Evolutionary conservation across 2,113 vertebrate species (phyloP).

Genomic region (Stigmatopora argus): DNA sequence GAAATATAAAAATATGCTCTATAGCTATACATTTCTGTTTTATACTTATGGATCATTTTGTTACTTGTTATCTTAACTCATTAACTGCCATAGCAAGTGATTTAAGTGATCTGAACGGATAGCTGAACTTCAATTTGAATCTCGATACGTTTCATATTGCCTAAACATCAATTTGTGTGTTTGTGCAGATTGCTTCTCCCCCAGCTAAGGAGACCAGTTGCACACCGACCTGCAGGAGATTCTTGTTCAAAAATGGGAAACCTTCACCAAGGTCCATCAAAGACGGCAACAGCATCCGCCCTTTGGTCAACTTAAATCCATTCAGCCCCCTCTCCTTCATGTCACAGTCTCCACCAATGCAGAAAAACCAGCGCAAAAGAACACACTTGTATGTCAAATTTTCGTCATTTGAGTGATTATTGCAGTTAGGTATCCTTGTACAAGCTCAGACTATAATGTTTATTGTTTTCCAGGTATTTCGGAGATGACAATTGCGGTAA

Average conservation of each 20-base stretch:
- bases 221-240: constrained; percentile 74
- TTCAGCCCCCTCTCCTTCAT: constrained; percentile 92
- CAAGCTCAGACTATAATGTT: constrained; percentile 1
- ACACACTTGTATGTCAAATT: constrained; percentile 78
- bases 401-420: not conserved
- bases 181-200: constrained; percentile 82
- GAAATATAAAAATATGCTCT: too few relatives aligned
- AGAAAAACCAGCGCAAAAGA: constrained; percentile 83
- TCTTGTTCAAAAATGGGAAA: constrained; percentile 84
- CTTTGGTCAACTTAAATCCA: constrained; percentile 94
- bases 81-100: too few relatives aligned
- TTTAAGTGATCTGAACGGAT: too few relatives aligned
- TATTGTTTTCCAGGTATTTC: constrained; percentile 74
- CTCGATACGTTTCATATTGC: not conserved
- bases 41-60: too few relatives aligned
- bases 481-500: constrained; percentile 92
- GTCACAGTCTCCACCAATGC: constrained; percentile 81
- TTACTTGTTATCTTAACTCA: too few relatives aligned
- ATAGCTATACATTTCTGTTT: too few relatives aligned
- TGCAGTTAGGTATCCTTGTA: not conserved
- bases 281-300: constrained; percentile 71
- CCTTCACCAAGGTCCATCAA: constrained; percentile 65
- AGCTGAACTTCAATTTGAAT: too few relatives aligned
- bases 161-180: not conserved
- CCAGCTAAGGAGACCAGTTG: constrained; percentile 76